Base-by-base conservation (phyloP, 1,140 invertebrate genomes). In the Drosophila lacertosa region DNA sequence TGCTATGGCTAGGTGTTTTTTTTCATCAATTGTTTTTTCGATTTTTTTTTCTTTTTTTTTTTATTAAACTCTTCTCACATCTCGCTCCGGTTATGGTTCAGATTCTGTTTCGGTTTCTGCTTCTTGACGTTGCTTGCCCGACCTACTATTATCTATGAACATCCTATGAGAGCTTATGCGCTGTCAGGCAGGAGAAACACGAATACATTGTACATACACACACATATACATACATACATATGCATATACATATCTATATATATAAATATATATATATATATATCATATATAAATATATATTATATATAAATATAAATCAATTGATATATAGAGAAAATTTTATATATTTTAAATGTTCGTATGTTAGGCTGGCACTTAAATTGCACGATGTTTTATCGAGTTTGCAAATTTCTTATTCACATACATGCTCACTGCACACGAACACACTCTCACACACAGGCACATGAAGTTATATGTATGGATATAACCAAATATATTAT, bases 401-500 rank as follows among this genome's bases (percentile, higher is more conserved):
- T 72, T 72, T 66, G 69, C 69, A 67, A 71, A 72, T 67, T 67
- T 72, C 63, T 72, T 72, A 72, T 72, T 72, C 69, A 67, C 64
- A 67, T 63, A 60, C 63, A 72, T 67, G 64, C 69, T 47, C 24
- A 66, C 29, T 16, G 24, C 29, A 62, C 58, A 60, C 44, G 50
- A 33, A 70, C 50, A 68, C 44, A 59, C 48, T 39, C 63, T 62
- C 55, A 45, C 54, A 54, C 44, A 50, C 40, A 50, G 60, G 47
- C 44, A 67, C 50, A 57, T 44, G 65, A 35, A 66, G 60, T 54
- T 47, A 48, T 32, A 66, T 73, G 58, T 29, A 26, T 15, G 26
- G 22, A 50, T 81, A 79, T 81, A 84, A 84, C 81, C 81, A 86
- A 84, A 84, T 86, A 88, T 86, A 86, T 86, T 88, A 81, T 74